Conservation (phyloP, 2,888 invertebrate species). For the Dascillus cervinus region DNA sequence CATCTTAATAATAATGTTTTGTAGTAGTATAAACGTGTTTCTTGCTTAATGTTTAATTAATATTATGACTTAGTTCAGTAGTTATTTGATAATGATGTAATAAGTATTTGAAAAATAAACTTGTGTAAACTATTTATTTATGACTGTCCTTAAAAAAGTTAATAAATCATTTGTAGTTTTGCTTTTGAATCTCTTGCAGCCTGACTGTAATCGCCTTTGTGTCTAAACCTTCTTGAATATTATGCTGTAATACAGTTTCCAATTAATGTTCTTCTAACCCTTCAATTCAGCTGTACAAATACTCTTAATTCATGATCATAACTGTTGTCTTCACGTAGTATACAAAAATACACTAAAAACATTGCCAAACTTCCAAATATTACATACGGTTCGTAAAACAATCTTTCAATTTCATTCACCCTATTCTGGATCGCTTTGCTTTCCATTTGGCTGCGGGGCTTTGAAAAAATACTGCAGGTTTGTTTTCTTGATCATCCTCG, state of each 20-base stretch:
- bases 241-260: constrained; percentile 51
- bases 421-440: constrained; percentile 45
- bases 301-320: constrained; percentile 60
- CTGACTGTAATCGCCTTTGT: constrained; percentile 51
- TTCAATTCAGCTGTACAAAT: constrained; percentile 60
- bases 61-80: no score
- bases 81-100: no score
- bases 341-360: constrained; percentile 72
- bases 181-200: constrained; percentile 52
- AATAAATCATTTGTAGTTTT: no score
- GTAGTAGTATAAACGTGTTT: no score
- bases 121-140: no score
- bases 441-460: constrained; percentile 52
- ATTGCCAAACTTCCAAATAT: constrained; percentile 55
- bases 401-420: constrained; percentile 38
- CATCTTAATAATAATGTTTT: no score
- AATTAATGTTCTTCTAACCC: constrained; percentile 65
- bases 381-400: constrained; percentile 64
- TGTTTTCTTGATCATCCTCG: constrained; percentile 13
- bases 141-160: no score
- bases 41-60: no score
- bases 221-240: constrained; percentile 52
- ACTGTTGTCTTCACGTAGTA: constrained; percentile 79
- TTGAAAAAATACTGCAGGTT: constrained; percentile 48
- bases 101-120: no score